Evolutionary conservation across 2,888 invertebrate species (phyloP), one percentile per base, ranked within the genome.

Genomic region (Tiphia femorata): DNA sequence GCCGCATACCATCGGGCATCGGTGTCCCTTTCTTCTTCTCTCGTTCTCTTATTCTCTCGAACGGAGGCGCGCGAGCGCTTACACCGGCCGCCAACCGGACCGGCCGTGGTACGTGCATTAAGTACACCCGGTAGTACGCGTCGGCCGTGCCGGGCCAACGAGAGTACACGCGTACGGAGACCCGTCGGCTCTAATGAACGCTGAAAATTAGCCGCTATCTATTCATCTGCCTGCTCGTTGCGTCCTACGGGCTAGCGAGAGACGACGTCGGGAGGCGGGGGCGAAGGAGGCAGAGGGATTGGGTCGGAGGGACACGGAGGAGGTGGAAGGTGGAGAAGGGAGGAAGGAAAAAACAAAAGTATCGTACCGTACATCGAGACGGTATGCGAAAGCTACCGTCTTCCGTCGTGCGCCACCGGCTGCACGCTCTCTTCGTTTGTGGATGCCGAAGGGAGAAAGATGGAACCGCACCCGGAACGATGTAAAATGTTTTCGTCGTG

Each of bases 151-250:
- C 33, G 58, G 54, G 46, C 57, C 53, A 63, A 66, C 53, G 49
- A 60, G 52, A 54, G 41, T 60, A 60, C 64, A 58, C 57, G 63
- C 63, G 60, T 63, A 65, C 52, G 44, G 51, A 59, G 64, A 60
- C 49, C 29, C 53, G 46, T 44, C 54, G 48, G 60, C 71, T 70
- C 67, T 76, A 76, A 76, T 76, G 76, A 76, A 76, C 72, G 66
- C 62, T 69, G 73, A 69, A 73, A 74, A 76, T 76, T 76, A 76
- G 73, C 71, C 70, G 67, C 73, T 76, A 76, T 76, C 75, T 76
- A 76, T 76, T 76, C 75, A 76, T 75, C 73, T 67, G 72, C 61
- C 58, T 62, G 63, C 61, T 63, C 68, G 70, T 55, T 60, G 62
- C 67, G 66, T 62, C 72, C 67, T 59, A 56, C 64, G 63, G n/a